Base-by-base conservation (phyloP, 2,113 vertebrate genomes). In the Seriola dumerili region DNA sequence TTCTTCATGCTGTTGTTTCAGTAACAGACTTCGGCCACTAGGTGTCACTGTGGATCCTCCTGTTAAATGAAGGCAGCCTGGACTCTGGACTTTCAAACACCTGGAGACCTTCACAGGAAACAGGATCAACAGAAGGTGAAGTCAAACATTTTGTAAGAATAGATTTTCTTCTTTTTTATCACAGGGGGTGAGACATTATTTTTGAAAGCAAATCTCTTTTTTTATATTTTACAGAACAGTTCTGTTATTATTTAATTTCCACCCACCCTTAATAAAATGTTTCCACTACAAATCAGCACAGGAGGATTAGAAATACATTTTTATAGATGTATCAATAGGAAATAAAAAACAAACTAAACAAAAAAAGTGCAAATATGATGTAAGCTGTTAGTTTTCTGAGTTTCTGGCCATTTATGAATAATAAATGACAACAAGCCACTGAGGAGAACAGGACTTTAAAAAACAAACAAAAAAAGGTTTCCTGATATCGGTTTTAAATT, bases 41-140 rank as follows among this genome's bases (percentile, higher is more conserved):
- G 85, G 64, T 48, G 87, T 40, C 84, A 3, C 70, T 69, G 63
- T 72, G n/a, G 17, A 0, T 8, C 25, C 25, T 34, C n/a, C n/a
- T n/a, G 0, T 5, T 10, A 5, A 23, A 10, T 3, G 0, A 57
- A 3, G 44, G 50, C 25, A 29, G 34, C 14, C 29, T 1, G 11
- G 13, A 14, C 2, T 23, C 3, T 10, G 46, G 29, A 29, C 29
- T 29, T 40, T 14, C 3, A 32, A 29, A n/a, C 36, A 32, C 34
- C 11, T 21, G 44, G 4, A 32, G 36, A 21, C n/a, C 4, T 7
- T 5, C 38, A 38, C 38, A 38, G 16, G 14, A 32, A 5, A 5
- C 12, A 5, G 4, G 34, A 5, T 10, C 0, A 54, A 54, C 25
- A 21, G n/a, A 40, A n/a, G 62, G 8, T 32, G 12, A 4, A 3